Conservation (phyloP, 1,140 invertebrate genomes). For the Aradophagus sp. region DNA sequence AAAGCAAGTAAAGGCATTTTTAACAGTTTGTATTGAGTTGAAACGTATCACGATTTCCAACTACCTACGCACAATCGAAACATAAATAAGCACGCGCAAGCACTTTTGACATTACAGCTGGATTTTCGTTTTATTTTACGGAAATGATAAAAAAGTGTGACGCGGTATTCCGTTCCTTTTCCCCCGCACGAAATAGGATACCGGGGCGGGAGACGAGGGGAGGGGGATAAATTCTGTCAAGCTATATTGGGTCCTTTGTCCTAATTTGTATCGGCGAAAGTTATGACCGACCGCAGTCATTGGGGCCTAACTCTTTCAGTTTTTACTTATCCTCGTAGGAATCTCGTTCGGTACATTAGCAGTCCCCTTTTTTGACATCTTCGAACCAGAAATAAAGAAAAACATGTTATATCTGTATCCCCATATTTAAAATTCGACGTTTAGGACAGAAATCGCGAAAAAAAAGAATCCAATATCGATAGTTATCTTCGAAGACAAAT, state of each 20-base stretch:
- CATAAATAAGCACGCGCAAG: too few species aligned
- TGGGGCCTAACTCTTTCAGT: conserved; percentile 17
- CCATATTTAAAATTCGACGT: conserved; percentile 46
- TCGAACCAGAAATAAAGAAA: conserved; percentile 24
- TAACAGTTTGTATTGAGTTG: too few species aligned
- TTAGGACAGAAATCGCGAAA: conserved; percentile 11
- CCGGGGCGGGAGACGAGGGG: background rate
- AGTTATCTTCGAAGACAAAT: conserved; percentile 23
- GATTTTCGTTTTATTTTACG: too few species aligned
- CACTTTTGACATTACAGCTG: too few species aligned
- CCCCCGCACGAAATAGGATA: too few species aligned
- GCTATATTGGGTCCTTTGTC: conserved; percentile 29
- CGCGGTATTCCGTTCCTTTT: too few species aligned
- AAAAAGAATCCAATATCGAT: conserved; percentile 30
- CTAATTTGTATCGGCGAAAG: conserved; percentile 43
- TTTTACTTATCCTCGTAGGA: conserved; percentile 38
- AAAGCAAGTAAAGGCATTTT: too few species aligned
- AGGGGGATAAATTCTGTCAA: conserved; percentile 15
- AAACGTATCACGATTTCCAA: too few species aligned
- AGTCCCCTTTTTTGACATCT: conserved; percentile 37
- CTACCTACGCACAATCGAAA: too few species aligned
- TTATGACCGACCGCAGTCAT: conserved; percentile 28
- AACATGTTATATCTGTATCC: conserved; percentile 32
- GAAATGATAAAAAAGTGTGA: too few species aligned
- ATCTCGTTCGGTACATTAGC: conserved; percentile 31